Percentiles rank a stretch among this genome's conserved stretches.
Evolutionary conservation across 2,888 invertebrate genomes (phyloP).

Genomic region (Cantharis rufa): DNA sequence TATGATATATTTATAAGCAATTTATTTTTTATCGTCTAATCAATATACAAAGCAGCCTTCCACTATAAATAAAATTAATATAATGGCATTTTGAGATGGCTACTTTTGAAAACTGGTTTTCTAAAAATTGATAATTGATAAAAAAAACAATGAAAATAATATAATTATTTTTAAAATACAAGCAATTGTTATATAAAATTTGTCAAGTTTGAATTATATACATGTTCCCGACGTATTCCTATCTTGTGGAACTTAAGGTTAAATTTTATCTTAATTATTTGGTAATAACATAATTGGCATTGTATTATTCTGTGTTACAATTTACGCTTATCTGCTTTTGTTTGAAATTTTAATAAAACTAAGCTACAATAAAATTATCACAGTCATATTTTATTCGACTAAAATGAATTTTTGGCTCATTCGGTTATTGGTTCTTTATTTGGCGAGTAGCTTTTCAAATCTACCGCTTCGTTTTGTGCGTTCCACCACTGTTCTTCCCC

Average conservation of each 20-base stretch:
- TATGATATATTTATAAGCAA: no score
- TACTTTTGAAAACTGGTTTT: neutral
- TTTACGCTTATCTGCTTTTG: neutral
- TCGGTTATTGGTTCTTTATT: neutral
- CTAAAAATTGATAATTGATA: neutral
- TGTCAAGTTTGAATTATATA: no score
- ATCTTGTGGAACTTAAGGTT: neutral
- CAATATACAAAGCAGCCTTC: neutral
- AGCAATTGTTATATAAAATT: neutral
- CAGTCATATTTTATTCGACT: neutral
- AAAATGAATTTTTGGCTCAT: neutral
- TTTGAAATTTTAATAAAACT: neutral
- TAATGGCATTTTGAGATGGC: neutral
- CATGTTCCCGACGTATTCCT: neutral
- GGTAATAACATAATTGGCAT: neutral
- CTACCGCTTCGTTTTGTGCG: constrained; percentile 54
- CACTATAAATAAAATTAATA: neutral
- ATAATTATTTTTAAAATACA: neutral
- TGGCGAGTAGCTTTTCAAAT: neutral
- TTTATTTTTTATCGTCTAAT: neutral
- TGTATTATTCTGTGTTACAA: neutral
- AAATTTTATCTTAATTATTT: neutral
- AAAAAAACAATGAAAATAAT: neutral
- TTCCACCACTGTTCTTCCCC: constrained; percentile 81
- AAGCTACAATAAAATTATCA: neutral